Evolutionary conservation across 2,113 vertebrate genomes (phyloP), one percentile per base, ranked within the genome.

Genomic region (Panurus biarmicus): DNA sequence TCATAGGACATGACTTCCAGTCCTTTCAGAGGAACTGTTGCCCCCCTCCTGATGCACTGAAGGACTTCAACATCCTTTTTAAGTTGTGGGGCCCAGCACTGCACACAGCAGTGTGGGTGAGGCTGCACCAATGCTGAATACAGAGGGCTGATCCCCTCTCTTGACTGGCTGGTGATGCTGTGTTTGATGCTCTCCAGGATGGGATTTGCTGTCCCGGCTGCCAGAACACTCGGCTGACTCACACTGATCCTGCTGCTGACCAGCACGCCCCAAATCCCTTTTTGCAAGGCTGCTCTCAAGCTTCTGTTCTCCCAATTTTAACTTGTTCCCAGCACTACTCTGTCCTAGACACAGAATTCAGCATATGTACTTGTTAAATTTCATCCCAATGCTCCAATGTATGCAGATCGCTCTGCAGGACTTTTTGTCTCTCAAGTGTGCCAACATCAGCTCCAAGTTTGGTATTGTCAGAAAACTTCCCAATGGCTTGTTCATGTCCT

Each of bases 311-410:
- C 40, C 25, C 11, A 48, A 0, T 45, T 72, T 15, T 6, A 7
- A 33, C 8, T 80, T 42, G 26, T 14, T 1, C 10, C 51, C 0
- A 0, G 11, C 1, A 0, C 60, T 60, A 47, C 20, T 73, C 35
- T 7, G 3, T 36, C 17, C 11, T 5, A 35, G 23, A 9, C 12
- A 14, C 36, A 71, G 57, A 74, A 71, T 57, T 10, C 4, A 1
- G 2, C 21, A 66, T 7, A n/a, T 20, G 14, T 42, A 31, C 22
- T 67, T 58, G 16, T n/a, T 78, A 47, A 25, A 48, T 61, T 74
- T 82, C 31, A 53, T 58, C 7, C 38, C 9, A 7, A 6, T 77
- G 9, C 4, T 85, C 31, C 47, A 44, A 9, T 35, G 11, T 61
- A 17, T 44, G 7, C 51, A 60, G 70, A 36, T 38, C 22, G 7